Conservation (phyloP, 2,113 vertebrate genomes). For the Cyprinus carpio region DNA sequence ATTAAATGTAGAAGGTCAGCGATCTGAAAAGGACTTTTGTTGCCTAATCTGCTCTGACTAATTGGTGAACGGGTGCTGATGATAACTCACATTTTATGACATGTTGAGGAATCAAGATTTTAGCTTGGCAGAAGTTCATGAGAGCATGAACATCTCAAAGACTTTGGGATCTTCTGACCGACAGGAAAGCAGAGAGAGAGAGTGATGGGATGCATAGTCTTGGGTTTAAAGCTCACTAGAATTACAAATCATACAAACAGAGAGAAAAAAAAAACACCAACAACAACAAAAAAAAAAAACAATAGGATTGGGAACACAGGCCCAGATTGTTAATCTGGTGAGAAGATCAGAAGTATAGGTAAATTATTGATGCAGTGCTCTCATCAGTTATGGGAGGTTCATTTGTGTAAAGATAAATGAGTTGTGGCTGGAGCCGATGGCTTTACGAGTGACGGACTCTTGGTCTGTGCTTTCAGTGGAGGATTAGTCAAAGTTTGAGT, state of each 20-base stretch:
- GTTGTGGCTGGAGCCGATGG: constrained; percentile 45
- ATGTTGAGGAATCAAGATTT: background rate
- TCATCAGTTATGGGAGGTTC: constrained; percentile 51
- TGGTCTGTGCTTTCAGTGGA: background rate
- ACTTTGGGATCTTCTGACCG: background rate
- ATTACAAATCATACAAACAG: background rate
- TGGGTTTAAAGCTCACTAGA: background rate
- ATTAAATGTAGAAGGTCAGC: background rate
- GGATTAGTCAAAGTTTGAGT: background rate
- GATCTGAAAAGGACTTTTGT: background rate
- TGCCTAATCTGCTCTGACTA: background rate
- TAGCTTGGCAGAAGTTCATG: background rate
- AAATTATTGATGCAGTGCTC: constrained; percentile 72
- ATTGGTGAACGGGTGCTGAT: background rate
- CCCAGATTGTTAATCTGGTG: constrained; percentile 67
- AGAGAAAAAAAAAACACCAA: background rate
- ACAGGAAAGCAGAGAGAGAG: background rate
- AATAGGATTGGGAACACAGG: constrained; percentile 23
- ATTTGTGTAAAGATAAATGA: constrained; percentile 63
- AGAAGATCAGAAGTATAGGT: constrained; percentile 75
- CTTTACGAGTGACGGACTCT: constrained; percentile 3
- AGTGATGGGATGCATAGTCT: background rate
- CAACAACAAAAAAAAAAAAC: background rate
- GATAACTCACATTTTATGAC: background rate
- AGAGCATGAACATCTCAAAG: background rate